Evolutionary conservation across 2,888 invertebrate genomes (phyloP), one percentile per base, ranked within the genome.

Genomic region (Cheilosia vulpina): DNA sequence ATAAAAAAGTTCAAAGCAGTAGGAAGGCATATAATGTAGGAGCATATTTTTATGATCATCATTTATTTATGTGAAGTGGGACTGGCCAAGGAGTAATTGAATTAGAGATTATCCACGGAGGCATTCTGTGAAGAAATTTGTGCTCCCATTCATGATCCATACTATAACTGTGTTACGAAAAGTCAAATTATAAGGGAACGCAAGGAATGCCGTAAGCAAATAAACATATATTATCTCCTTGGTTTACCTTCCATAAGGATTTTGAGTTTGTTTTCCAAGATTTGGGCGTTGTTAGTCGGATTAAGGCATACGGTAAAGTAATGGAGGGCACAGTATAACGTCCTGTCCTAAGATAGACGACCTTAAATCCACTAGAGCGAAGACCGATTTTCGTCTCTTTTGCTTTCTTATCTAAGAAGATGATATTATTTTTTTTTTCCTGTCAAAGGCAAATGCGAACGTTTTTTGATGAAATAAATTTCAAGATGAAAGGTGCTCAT

Each of bases 81-180:
- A 81, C 58, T 76, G 69, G 50, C 68, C 69, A 52, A 63, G 68
- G 57, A 81, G 81, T 81, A 81, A 81, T 81, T 81, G 81, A 81
- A 76, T 81, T 75, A 81, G 69, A 81, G 81, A 81, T 81, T 76
- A 81, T 81, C 81, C 76, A 62, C 27, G 34, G 34, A 55, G 58
- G 55, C 55, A 60, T 58, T 34, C 9, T 34, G 53, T 50, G 41
- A 34, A 52, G 31, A 60, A 60, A 52, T 60, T 75, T 34, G 17
- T 47, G 27, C 68, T 68, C 17, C 55, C 52, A 52, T 52, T 24
- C 21, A 11, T 52, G 21, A 9, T 21, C 11, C 19, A 19, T 11
- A 38, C 38, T 43, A 72, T 71, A 50, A 41, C 31, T 58, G 43
- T 52, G 66, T 73, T 80, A 68, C 50, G 53, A 41, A 75, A 75